phyloP scores from a whole-genome alignment of 1,140 invertebrate species.

The Ostrea denselamellosa region DNA sequence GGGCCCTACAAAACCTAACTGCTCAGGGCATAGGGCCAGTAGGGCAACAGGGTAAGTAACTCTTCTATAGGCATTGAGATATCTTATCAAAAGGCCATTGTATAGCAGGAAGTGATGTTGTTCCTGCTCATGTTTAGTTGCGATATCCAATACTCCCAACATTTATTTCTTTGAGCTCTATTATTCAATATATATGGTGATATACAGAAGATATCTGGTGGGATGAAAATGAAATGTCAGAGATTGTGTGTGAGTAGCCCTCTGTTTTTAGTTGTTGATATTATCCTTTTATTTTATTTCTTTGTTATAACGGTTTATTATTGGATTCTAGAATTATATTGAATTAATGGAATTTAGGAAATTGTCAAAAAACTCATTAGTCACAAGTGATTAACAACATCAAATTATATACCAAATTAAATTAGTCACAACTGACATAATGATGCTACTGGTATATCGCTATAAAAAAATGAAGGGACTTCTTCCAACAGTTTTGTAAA shows the following conservation, averaged over 20 bases:
- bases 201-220: not conserved
- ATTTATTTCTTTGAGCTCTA: too few relatives aligned
- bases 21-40: slow-evolving; percentile 82
- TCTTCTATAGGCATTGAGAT: not conserved
- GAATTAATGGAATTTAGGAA: too few relatives aligned
- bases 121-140: not conserved
- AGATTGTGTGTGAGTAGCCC: not conserved
- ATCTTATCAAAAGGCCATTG: not conserved
- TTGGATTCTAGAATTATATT: too few relatives aligned
- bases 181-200: not conserved
- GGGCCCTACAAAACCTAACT: slow-evolving; percentile 90
- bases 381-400: too few relatives aligned
- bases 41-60: not conserved
- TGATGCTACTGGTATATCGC: too few relatives aligned
- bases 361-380: too few relatives aligned
- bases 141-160: not conserved
- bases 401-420: too few relatives aligned
- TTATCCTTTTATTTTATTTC: not conserved
- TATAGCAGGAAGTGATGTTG: not conserved
- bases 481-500: too few relatives aligned
- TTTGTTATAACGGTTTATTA: not conserved
- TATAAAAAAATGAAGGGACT: too few relatives aligned
- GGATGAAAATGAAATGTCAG: not conserved
- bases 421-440: too few relatives aligned
- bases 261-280: not conserved